Evolutionary conservation across 2,888 invertebrate genomes (phyloP).

Genomic region (Magallana nippona): DNA sequence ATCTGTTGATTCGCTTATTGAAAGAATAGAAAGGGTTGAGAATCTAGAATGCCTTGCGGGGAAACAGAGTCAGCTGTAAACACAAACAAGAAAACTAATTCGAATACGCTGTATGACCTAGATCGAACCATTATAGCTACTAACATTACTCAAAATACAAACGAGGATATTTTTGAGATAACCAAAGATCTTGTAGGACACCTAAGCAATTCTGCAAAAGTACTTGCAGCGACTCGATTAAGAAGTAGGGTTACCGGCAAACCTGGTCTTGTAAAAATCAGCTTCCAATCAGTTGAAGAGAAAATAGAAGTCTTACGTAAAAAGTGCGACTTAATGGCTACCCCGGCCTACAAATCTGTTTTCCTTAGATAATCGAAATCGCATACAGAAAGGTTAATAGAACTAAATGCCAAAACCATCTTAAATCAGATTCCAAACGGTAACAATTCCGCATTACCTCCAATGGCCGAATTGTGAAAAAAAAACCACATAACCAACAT

Average conservation of each 20-base stretch:
- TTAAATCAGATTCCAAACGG: slow-evolving; percentile 31
- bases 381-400: slow-evolving; percentile 29
- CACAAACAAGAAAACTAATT: too few species aligned
- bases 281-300: background rate
- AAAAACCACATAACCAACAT: background rate
- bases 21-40: background rate
- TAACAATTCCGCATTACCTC: slow-evolving; percentile 21
- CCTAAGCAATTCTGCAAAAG: background rate
- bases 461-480: slow-evolving; percentile 31
- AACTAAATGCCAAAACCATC: slow-evolving; percentile 6
- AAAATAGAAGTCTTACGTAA: slow-evolving; percentile 14
- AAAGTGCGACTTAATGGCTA: background rate
- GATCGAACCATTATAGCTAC: background rate
- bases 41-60: background rate
- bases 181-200: background rate
- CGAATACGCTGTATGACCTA: background rate
- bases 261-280: background rate
- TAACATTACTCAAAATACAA: background rate
- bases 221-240: background rate
- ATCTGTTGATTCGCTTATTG: slow-evolving; percentile 17
- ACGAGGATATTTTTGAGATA: background rate
- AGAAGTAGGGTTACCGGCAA: background rate
- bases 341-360: background rate
- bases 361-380: slow-evolving; percentile 34
- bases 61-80: background rate